Conservation (phyloP, 2,888 invertebrate genomes). For the Metallyticus violacea region DNA sequence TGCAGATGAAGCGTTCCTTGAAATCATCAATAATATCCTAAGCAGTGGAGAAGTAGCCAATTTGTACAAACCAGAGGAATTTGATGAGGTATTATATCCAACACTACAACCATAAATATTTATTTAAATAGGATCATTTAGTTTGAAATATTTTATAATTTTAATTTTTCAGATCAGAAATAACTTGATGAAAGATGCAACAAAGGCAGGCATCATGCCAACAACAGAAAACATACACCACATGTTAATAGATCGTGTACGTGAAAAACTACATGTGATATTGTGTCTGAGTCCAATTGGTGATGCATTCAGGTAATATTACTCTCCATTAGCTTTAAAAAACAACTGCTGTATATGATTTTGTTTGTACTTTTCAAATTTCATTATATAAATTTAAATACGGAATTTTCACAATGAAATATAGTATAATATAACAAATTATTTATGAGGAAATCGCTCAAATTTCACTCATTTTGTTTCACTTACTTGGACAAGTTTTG, state of each 20-base stretch:
- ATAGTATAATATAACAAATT: too few species aligned
- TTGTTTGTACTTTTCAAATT: too few species aligned
- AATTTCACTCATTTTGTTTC: too few species aligned
- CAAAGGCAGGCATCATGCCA: slow-evolving; percentile 54
- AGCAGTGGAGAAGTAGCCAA: slow-evolving; percentile 87
- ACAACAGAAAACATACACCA: slow-evolving; percentile 69
- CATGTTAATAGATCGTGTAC: slow-evolving; percentile 74
- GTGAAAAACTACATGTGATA: slow-evolving; percentile 74
- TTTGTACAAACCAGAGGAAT: slow-evolving; percentile 82
- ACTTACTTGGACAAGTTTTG: too few species aligned
- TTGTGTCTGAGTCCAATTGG: slow-evolving; percentile 89
- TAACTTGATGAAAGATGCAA: background rate
- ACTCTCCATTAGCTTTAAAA: background rate
- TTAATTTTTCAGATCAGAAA: background rate
- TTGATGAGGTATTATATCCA: slow-evolving; percentile 87
- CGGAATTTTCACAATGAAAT: too few species aligned
- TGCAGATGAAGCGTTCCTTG: slow-evolving; percentile 78
- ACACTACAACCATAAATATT: too few species aligned
- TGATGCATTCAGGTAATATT: slow-evolving; percentile 60
- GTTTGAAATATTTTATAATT: slow-evolving; percentile 48
- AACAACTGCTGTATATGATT: too few species aligned
- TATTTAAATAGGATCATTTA: background rate
- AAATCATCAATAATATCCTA: slow-evolving; percentile 84
- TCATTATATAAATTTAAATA: too few species aligned
- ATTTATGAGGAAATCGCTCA: too few species aligned